Evolutionary conservation across 2,113 vertebrate species (phyloP).

Genomic region (Micromys minutus): DNA sequence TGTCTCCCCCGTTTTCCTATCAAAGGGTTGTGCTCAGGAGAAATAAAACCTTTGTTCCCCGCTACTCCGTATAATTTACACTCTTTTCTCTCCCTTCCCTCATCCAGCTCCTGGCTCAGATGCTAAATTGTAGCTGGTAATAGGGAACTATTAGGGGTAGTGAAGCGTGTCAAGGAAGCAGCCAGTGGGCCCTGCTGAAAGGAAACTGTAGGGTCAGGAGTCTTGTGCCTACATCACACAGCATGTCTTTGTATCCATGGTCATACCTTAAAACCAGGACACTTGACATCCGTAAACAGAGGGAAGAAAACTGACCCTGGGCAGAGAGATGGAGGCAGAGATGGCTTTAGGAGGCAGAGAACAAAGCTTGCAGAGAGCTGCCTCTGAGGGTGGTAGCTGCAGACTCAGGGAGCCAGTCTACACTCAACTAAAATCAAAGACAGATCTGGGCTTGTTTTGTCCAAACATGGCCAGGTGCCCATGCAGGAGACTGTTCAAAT

Average conservation of each 20-base stretch:
- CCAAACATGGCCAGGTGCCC: accelerated
- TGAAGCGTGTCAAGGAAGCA: slow-evolving; percentile 85
- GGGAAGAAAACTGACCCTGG: not conserved
- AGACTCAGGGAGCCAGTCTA: not conserved
- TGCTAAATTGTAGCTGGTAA: slow-evolving; percentile 88
- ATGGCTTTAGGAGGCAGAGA: not conserved
- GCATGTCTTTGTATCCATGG: slow-evolving; percentile 73
- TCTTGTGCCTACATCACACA: slow-evolving; percentile 62
- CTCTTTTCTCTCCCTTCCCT: slow-evolving; percentile 80
- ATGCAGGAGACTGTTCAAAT: accelerated
- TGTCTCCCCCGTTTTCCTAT: slow-evolving; percentile 89
- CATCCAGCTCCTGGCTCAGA: slow-evolving; percentile 86
- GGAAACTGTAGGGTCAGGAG: slow-evolving; percentile 79
- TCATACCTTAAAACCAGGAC: slow-evolving; percentile 73
- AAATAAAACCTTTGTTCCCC: slow-evolving; percentile 89
- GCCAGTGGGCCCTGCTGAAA: slow-evolving; percentile 81
- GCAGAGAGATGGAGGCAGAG: not conserved
- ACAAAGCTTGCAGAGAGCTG: not conserved
- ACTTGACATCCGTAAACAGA: slow-evolving; percentile 38
- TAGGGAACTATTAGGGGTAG: slow-evolving; percentile 86
- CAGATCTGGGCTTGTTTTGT: not conserved
- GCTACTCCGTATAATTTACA: slow-evolving; percentile 87
- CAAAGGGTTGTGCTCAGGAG: slow-evolving; percentile 88
- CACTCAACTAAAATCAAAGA: not conserved
- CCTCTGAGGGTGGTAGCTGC: not conserved